A percentile compares a stretch with the other conserved stretches of the same genome.
Conservation (phyloP, 2,888 invertebrate genomes). For the Digitonthophagus gazella region DNA sequence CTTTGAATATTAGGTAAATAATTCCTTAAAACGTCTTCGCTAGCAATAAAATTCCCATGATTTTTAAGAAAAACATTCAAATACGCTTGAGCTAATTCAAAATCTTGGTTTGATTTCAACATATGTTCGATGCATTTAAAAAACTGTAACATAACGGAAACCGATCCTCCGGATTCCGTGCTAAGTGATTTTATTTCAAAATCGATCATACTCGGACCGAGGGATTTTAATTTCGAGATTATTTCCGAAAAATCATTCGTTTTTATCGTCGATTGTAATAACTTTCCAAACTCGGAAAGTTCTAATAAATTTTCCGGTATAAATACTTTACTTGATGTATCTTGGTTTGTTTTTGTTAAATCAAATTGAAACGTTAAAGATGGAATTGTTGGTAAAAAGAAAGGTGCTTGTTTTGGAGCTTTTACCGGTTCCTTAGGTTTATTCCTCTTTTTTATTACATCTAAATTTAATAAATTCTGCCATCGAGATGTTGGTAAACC, state of each 20-base stretch:
- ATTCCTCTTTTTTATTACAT: slow-evolving; percentile 82
- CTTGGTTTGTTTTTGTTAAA: slow-evolving; percentile 52
- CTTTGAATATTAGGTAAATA: slow-evolving; percentile 59
- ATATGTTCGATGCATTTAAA: slow-evolving; percentile 69
- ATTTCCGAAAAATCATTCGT: slow-evolving; percentile 57
- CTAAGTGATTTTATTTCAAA: slow-evolving; percentile 80
- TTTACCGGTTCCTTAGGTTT: slow-evolving; percentile 85
- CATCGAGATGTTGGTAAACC: slow-evolving; percentile 74
- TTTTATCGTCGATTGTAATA: slow-evolving; percentile 55
- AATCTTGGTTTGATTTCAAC: slow-evolving; percentile 74
- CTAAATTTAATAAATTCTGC: slow-evolving; percentile 63
- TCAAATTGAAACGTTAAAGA: slow-evolving; percentile 82
- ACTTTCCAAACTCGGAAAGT: slow-evolving; percentile 67
- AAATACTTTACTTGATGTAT: slow-evolving; percentile 54
- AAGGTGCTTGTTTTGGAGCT: slow-evolving; percentile 85
- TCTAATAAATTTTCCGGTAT: slow-evolving; percentile 62
- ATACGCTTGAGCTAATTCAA: slow-evolving; percentile 89
- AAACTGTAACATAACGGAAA: slow-evolving; percentile 73
- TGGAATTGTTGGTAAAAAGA: slow-evolving; percentile 90
- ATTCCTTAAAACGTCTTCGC: slow-evolving; percentile 56
- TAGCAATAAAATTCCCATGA: slow-evolving; percentile 63
- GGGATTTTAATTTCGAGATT: slow-evolving; percentile 62
- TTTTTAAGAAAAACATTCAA: slow-evolving; percentile 83
- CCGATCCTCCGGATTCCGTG: slow-evolving; percentile 70
- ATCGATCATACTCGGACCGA: slow-evolving; percentile 84